Conservation (phyloP, 2,888 invertebrate species). For the Eucera pruinosa region DNA sequence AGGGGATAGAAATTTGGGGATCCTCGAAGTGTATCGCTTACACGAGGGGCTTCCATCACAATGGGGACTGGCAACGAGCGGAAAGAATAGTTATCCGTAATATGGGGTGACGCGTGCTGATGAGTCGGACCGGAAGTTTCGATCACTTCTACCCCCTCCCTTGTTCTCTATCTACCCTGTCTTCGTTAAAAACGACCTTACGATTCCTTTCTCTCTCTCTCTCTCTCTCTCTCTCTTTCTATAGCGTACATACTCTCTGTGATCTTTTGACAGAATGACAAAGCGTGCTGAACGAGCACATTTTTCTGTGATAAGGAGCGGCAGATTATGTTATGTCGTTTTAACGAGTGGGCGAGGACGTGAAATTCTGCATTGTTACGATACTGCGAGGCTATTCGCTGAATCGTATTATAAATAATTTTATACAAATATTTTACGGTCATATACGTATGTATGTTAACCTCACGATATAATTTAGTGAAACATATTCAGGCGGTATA, state of each 20-base stretch:
- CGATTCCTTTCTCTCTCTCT: too few species aligned
- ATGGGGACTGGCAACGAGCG: constrained; percentile 78
- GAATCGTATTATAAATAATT: too few species aligned
- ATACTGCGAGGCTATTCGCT: neutral
- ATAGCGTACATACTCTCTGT: neutral
- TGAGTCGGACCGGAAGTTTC: constrained; percentile 81
- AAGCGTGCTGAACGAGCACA: constrained; percentile 5
- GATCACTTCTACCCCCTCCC: constrained; percentile 66
- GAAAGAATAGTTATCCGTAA: constrained; percentile 82
- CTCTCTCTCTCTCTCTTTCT: too few species aligned
- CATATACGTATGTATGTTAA: too few species aligned
- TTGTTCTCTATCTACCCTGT: constrained; percentile 13
- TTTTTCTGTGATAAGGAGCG: constrained; percentile 23
- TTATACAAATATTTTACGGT: too few species aligned
- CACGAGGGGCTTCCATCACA: constrained; percentile 74
- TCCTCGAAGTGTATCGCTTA: constrained; percentile 79
- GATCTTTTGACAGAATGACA: constrained; percentile 30
- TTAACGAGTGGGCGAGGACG: too few species aligned
- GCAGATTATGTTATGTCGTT: neutral
- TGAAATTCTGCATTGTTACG: neutral
- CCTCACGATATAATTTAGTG: too few species aligned
- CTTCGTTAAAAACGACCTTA: constrained; percentile 59
- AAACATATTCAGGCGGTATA: too few species aligned
- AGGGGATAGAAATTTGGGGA: constrained; percentile 56
- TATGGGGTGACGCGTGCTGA: constrained; percentile 81